Base-by-base conservation (phyloP, 2,797 vertebrate genomes). In the Sebastes iracundus region DNA sequence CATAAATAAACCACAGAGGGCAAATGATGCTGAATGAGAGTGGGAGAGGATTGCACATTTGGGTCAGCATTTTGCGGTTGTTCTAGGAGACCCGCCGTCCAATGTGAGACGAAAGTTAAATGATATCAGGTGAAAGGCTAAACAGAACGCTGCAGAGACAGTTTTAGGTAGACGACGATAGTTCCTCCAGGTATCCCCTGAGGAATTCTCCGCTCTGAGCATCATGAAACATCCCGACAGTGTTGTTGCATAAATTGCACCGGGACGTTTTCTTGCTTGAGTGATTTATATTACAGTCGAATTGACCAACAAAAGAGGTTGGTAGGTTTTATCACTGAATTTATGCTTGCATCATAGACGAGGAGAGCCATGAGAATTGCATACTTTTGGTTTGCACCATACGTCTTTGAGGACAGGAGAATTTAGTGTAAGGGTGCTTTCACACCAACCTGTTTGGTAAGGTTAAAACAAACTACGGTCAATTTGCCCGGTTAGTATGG, bases 1-100 rank as follows among this genome's bases (percentile, higher is more conserved):
- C n/a, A 71, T 75, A 59, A 81, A 85, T 75, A 79, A 84, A 82
- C 52, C 79, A 83, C 28, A 72, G 60, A 79, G 66, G 53, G 49
- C 75, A 79, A 79, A 81, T 75, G 62, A 80, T 87, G 67, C 67
- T 46, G 30, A 82, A 83, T 73, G 60, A 76, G 27, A 42, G 75
- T 77, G 59, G 79, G 68, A 80, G 67, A 63, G 46, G 62, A 79
- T 56, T 75, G 53, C 13, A 30, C 28, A 70, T 61, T 32, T 63
- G 55, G 66, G 70, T 85, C 79, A 84, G 66, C 75, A 28, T 67
- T 82, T 81, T 76, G 68, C 6, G 3, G 53, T 68, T 75, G 30
- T 76, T 84, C 25, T 20, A 7, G 49, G 49, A 79, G 72, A 78
- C 77, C 30, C 68, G 35, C 52, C 68, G 67, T 78, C 53, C 14